Evolutionary conservation across 2,888 invertebrate genomes (phyloP).

Genomic region (Caenorhabditis imperialis): DNA sequence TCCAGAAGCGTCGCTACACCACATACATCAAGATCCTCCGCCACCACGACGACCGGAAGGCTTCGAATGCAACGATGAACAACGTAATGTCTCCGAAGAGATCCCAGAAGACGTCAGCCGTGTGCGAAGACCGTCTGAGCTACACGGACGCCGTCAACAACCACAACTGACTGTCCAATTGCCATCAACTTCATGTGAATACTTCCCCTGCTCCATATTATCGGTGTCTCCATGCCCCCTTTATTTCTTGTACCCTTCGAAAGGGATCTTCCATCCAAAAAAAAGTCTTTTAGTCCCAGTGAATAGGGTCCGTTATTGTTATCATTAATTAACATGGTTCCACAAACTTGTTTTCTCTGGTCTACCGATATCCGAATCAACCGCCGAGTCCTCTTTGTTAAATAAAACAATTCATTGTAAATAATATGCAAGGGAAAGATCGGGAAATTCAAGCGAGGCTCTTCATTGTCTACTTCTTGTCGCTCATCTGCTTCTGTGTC

Average conservation of each 20-base stretch:
- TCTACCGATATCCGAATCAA: background rate
- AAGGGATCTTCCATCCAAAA: background rate
- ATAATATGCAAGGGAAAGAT: conserved; percentile 33
- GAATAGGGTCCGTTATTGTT: conserved; percentile 18
- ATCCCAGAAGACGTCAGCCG: conserved; percentile 4
- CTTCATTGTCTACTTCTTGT: conserved; percentile 32
- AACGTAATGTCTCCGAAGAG: conserved; percentile 26
- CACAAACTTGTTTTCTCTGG: conserved; percentile 15
- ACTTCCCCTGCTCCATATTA: conserved; percentile 8
- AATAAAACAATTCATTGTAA: conserved; percentile 19
- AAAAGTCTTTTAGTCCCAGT: conserved; percentile 14
- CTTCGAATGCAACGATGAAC: conserved; percentile 37
- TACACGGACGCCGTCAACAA: conserved; percentile 51
- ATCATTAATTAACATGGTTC: conserved; percentile 29
- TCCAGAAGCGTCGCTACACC: conserved; percentile 44
- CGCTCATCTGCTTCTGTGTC: conserved; percentile 63
- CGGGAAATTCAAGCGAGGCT: conserved; percentile 5
- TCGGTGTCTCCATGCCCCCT: conserved; percentile 2
- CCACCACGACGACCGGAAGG: conserved; percentile 26
- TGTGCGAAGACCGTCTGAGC: conserved; percentile 50
- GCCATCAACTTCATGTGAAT: conserved; percentile 8
- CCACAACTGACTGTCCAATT: conserved; percentile 12
- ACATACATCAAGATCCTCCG: conserved; percentile 38
- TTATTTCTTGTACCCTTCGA: conserved; percentile 1
- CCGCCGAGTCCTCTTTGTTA: conserved; percentile 2